A percentile compares a stretch with the other conserved stretches of the same genome.
These are phyloP conservation scores for Xanthia icteritia DNA, from an alignment of 2,888 invertebrate genomes.

Conservation along the genomic window DNA sequence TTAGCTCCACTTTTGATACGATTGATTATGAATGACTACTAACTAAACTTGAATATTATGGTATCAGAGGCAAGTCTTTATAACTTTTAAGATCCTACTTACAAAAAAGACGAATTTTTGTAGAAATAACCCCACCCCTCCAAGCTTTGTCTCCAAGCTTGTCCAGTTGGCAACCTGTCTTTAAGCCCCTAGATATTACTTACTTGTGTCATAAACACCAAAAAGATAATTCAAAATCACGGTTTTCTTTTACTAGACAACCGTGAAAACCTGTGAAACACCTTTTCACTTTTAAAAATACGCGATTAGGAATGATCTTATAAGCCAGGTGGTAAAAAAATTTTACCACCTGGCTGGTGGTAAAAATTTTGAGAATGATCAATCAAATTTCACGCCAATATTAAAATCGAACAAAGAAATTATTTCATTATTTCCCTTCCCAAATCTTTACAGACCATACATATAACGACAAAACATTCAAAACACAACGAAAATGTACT, in stretches of 20 bases:
- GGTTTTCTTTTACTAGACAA: neutral
- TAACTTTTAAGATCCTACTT: no score
- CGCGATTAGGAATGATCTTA: neutral
- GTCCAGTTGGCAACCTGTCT: neutral
- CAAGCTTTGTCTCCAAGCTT: no score
- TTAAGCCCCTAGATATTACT: no score
- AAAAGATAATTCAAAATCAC: neutral
- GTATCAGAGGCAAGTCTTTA: no score
- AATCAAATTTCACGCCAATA: neutral
- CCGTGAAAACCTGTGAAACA: no score
- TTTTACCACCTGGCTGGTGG: no score
- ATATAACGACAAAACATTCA: conserved; percentile 20
- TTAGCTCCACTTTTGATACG: no score
- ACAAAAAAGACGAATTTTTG: no score
- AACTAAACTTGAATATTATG: no score
- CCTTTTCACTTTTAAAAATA: neutral
- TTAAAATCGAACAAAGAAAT: neutral
- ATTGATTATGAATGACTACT: no score
- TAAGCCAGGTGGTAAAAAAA: neutral
- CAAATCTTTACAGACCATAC: neutral
- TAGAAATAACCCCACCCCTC: no score
- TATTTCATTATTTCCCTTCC: neutral
- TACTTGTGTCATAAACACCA: neutral
- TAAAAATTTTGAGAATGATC: neutral
- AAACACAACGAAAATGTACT: conserved; percentile 39